These are phyloP conservation scores for Porphyrio hochstetteri DNA, from an alignment of 2,113 vertebrate species.

Conservation along the genomic window DNA sequence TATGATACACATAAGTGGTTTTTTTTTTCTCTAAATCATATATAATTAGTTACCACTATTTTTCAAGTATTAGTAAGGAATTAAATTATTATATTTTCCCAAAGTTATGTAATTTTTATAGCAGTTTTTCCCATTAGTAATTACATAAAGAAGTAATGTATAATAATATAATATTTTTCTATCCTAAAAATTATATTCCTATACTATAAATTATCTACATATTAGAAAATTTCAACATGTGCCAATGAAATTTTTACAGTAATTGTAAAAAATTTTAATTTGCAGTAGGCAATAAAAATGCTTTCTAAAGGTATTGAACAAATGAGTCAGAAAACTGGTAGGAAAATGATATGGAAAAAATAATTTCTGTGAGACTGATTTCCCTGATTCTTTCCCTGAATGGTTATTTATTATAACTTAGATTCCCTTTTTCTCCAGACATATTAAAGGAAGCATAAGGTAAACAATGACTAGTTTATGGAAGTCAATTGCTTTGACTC, in stretches of 20 bases:
- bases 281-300: background rate
- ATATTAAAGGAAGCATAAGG: background rate
- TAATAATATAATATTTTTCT: background rate
- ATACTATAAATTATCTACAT: too few relatives aligned
- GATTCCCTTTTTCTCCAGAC: background rate
- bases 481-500: background rate
- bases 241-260: background rate
- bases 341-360: background rate
- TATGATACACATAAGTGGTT: background rate
- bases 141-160: background rate
- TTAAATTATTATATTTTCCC: background rate
- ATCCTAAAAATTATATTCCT: background rate
- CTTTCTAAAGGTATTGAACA: background rate
- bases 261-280: background rate
- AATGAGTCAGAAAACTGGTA: background rate
- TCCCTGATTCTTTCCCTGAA: background rate
- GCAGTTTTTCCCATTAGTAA: background rate
- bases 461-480: background rate
- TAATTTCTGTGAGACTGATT: background rate
- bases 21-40: background rate
- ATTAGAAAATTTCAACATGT: background rate
- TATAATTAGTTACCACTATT: background rate
- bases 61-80: background rate
- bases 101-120: background rate
- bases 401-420: background rate